phyloP scores from a whole-genome alignment of 1,140 invertebrate genomes.

The Pogonus chalceus region DNA sequence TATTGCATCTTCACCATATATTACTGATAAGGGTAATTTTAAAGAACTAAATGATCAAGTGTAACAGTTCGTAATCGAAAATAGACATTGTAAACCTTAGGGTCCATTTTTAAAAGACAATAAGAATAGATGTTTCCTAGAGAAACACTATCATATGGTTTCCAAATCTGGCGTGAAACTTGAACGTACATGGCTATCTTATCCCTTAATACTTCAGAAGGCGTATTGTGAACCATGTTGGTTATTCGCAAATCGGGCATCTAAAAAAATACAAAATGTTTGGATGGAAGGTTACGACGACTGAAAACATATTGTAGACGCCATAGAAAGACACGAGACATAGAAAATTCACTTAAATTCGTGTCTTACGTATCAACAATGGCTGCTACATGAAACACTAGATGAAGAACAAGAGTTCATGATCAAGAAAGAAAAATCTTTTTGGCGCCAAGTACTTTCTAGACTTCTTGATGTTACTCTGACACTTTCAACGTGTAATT shows the following conservation, averaged over 20 bases:
- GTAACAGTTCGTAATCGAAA: slow-evolving; percentile 11
- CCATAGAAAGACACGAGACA: slow-evolving; percentile 20
- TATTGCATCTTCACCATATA: slow-evolving; percentile 10
- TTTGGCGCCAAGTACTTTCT: slow-evolving; percentile 16
- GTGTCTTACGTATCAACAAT: slow-evolving; percentile 16
- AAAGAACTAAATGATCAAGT: slow-evolving; percentile 13
- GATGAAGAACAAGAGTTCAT: slow-evolving; percentile 19
- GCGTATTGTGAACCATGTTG: slow-evolving; percentile 18
- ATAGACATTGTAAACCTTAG: slow-evolving; percentile 11
- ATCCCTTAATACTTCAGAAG: slow-evolving; percentile 14
- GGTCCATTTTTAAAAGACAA: slow-evolving; percentile 14
- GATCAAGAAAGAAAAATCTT: slow-evolving; percentile 18
- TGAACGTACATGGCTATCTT: slow-evolving; percentile 13
- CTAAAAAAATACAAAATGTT: slow-evolving; percentile 13
- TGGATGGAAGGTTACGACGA: slow-evolving; percentile 18
- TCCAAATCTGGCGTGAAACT: slow-evolving; percentile 15
- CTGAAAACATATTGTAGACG: slow-evolving; percentile 19
- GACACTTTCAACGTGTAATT: slow-evolving; percentile 20
- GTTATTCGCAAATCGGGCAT: slow-evolving; percentile 14
- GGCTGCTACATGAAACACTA: slow-evolving; percentile 18
- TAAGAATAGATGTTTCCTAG: slow-evolving; percentile 13
- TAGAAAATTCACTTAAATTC: slow-evolving; percentile 17
- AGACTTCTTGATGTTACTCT: too few relatives aligned
- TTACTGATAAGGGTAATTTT: slow-evolving; percentile 12
- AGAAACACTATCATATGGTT: slow-evolving; percentile 16